Evolutionary conservation across 2,113 vertebrate genomes (phyloP), one percentile per base, ranked within the genome.

Genomic region (Dicerorhinus sumatrensis): DNA sequence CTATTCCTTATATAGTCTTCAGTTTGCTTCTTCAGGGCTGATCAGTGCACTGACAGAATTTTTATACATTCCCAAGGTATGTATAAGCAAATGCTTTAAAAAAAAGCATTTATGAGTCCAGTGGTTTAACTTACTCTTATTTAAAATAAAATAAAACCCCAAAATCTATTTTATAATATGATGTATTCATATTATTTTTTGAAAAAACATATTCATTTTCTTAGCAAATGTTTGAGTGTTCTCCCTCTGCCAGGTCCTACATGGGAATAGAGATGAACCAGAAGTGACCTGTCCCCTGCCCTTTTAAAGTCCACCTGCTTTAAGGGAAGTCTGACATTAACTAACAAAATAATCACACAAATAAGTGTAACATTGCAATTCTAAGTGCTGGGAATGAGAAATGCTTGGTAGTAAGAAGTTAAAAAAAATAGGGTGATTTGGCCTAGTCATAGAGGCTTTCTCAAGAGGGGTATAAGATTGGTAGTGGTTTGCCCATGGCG

Each of bases 111-210:
- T 46, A 18, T 54, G 31, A 42, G 21, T 51, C 46, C 56, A 23
- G n/a, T 63, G 46, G 42, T 46, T 76, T 93, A 63, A 56, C 13
- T 31, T 75, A 46, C 76, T 54, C 4, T 89, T 77, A 70, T 18
- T 73, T 80, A 91, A 94, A 95, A 70, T 93, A 76, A 83, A 96
- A 67, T 36, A 42, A 79, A 69, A 25, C 42, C 25, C 21, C 31
- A 20, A 58, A 67, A 25, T 42, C 36, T 77, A 3, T 87, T 63
- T 67, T 80, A 67, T 86, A 80, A 86, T n/a, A 21, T 51, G 6
- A 51, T 54, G 4, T 46, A 58, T 56, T 86, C 13, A 63, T 70
- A 60, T 79, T 63, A 29, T 83, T 77, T 20, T 67, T 81, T 87
- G 31, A 31, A 92, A 93, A 92, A 27, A 23, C 63, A 80, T 33